Conservation (phyloP, 2,113 vertebrate genomes). For the Dasyornis broadbenti region DNA sequence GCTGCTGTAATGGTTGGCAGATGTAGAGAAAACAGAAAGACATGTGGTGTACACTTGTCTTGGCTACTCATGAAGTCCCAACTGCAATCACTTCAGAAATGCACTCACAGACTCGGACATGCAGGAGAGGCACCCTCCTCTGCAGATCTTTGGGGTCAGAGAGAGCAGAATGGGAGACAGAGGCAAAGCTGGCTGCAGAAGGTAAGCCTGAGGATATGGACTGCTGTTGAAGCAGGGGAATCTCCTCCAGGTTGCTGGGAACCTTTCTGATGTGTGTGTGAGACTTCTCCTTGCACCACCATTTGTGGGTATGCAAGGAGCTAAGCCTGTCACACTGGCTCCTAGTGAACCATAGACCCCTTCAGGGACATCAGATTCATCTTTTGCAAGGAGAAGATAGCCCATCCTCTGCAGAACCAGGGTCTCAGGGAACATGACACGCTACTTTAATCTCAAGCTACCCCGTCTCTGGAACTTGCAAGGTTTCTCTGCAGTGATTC, state of each 20-base stretch:
- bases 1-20: neutral
- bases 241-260: rapidly evolving
- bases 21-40: neutral
- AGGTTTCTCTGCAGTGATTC: neutral
- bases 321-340: neutral
- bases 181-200: neutral
- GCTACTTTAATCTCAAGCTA: neutral
- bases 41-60: rapidly evolving
- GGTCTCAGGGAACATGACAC: neutral
- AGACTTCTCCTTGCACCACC: neutral
- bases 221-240: rapidly evolving
- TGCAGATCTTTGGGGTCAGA: neutral
- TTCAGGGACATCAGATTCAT: neutral
- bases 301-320: neutral
- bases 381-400: neutral
- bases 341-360: neutral
- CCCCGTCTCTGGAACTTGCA: neutral
- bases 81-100: neutral
- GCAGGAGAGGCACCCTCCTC: neutral
- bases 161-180: neutral
- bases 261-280: neutral
- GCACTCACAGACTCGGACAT: neutral
- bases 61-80: neutral
- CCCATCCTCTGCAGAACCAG: neutral
- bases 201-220: neutral